Percentiles rank a stretch among this genome's conserved stretches.
Conservation (phyloP, 2,888 invertebrate species). For the Abrostola tripartita region DNA sequence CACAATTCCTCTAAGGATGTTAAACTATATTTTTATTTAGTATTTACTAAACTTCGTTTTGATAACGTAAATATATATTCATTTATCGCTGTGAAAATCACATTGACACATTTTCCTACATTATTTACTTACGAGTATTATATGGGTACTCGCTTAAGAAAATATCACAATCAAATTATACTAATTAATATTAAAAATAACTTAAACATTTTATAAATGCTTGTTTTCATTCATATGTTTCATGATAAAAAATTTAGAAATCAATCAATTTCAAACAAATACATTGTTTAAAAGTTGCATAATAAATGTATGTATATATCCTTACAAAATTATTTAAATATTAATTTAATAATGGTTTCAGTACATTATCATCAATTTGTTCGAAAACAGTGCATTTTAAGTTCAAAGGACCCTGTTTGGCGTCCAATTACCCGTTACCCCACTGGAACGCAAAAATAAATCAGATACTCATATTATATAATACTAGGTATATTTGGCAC, state of each 20-base stretch:
- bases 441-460: conserved; percentile 17
- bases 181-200: not conserved
- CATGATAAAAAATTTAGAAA: not conserved
- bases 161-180: conserved; percentile 16
- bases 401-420: conserved; percentile 23
- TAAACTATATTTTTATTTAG: conserved; percentile 30
- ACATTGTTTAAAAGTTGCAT: not conserved
- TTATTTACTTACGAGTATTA: conserved; percentile 41
- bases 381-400: conserved; percentile 17
- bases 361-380: conserved; percentile 12
- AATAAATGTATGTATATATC: conserved; percentile 8
- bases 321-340: conserved; percentile 6
- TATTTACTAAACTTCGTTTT: conserved; percentile 15
- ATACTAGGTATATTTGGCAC: conserved; percentile 41
- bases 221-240: not conserved
- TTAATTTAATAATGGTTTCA: conserved; percentile 9
- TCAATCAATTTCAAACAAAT: not conserved
- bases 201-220: not conserved
- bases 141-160: conserved; percentile 25
- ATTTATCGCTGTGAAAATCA: conserved; percentile 17
- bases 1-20: conserved; percentile 63
- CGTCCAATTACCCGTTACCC: conserved; percentile 34
- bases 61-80: conserved; percentile 4
- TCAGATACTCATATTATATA: conserved; percentile 10
- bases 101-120: conserved; percentile 17